A percentile compares a stretch with the other conserved stretches of the same genome.
phyloP scores from a whole-genome alignment of 1,140 invertebrate species.

The Tetraneura akinire region DNA sequence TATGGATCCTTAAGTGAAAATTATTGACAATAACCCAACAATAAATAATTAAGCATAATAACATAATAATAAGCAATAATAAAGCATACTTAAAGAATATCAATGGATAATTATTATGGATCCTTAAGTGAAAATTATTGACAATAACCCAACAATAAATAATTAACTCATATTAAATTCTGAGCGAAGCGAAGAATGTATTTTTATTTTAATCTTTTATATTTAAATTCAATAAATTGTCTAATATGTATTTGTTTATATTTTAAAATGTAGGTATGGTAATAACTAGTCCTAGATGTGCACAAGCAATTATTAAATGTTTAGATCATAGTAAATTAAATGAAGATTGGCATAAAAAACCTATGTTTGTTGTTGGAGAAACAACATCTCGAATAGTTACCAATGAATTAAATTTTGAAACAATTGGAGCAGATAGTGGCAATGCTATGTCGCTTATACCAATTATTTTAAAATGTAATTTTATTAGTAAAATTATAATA shows the following conservation, averaged over 20 bases:
- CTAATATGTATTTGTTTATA: neutral
- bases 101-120: too few relatives aligned
- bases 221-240: too few relatives aligned
- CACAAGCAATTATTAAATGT: constrained; percentile 2
- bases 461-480: constrained; percentile 42
- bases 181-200: too few relatives aligned
- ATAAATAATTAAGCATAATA: too few relatives aligned
- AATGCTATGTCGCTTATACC: constrained; percentile 37
- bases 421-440: constrained; percentile 38
- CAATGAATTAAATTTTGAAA: constrained; percentile 5
- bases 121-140: too few relatives aligned
- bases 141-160: too few relatives aligned
- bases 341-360: constrained; percentile 29
- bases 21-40: too few relatives aligned
- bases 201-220: too few relatives aligned
- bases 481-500: neutral
- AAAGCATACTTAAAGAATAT: too few relatives aligned
- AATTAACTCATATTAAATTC: too few relatives aligned
- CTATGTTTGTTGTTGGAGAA: constrained; percentile 47
- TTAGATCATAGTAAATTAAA: constrained; percentile 1
- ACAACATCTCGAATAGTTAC: constrained; percentile 13
- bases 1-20: too few relatives aligned
- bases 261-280: constrained; percentile 30
- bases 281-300: constrained; percentile 45
- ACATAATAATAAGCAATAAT: too few relatives aligned